These are phyloP conservation scores for Drosophila basisetae DNA, from an alignment of 2,888 invertebrate species.

Conservation along the genomic window DNA sequence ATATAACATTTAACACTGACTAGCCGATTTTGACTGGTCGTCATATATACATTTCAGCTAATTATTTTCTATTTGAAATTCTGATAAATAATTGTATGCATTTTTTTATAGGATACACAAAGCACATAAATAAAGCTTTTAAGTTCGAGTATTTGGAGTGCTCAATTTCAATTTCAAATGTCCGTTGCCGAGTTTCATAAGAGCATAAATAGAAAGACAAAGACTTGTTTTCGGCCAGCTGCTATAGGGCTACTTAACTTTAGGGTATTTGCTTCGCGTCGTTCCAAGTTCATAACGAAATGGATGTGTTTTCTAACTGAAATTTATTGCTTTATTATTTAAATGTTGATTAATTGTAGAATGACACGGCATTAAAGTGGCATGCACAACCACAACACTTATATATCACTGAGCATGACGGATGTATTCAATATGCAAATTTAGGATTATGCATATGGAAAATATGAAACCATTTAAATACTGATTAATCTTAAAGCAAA, in stretches of 20 bases:
- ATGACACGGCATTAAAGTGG: conserved; percentile 32
- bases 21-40: background rate
- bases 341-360: conserved; percentile 42
- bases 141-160: background rate
- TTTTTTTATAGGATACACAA: background rate
- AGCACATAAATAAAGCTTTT: background rate
- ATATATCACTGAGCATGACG: conserved; percentile 18
- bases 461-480: conserved; percentile 49
- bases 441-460: conserved; percentile 41
- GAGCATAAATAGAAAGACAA: background rate
- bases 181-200: background rate
- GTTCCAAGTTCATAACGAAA: background rate
- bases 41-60: background rate
- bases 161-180: background rate
- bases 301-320: background rate
- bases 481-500: conserved; percentile 42
- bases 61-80: background rate
- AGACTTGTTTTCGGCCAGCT: background rate
- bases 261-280: conserved; percentile 10
- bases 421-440: conserved; percentile 37
- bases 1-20: background rate
- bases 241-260: background rate
- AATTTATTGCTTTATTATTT: conserved; percentile 5
- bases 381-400: conserved; percentile 16
- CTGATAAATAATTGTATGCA: background rate